These are phyloP conservation scores for Ispidina lecontei DNA, from an alignment of 2,797 vertebrate genomes.

Conservation along the genomic window DNA sequence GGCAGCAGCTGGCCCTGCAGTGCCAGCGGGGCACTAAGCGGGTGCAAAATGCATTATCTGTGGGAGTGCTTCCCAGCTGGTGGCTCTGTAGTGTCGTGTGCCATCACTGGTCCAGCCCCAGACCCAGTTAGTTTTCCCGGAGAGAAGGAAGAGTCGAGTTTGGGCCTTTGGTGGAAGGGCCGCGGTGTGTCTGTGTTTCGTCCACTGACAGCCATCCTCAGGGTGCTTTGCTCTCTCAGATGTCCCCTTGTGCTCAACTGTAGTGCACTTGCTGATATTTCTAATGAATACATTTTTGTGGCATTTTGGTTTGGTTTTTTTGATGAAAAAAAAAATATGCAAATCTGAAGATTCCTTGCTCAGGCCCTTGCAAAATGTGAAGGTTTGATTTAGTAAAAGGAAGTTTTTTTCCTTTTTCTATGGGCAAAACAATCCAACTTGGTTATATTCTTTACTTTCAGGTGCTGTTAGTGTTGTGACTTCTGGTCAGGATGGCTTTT, in stretches of 20 bases:
- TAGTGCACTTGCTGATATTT: neutral
- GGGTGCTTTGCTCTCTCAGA: neutral
- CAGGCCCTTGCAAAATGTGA: neutral
- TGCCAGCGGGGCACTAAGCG: neutral
- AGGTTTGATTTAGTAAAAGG: neutral
- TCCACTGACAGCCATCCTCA: neutral
- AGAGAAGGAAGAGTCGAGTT: neutral
- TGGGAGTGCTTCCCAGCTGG: neutral
- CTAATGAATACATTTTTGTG: neutral
- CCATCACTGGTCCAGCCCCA: neutral
- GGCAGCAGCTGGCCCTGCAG: neutral
- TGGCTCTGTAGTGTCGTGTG: neutral
- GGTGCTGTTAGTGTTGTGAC: neutral
- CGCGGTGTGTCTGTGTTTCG: accelerated
- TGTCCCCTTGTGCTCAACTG: accelerated
- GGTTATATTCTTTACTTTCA: neutral
- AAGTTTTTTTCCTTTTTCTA: neutral
- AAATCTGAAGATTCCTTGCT: neutral
- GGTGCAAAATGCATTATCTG: neutral
- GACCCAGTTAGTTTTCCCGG: neutral
- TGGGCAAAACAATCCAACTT: neutral
- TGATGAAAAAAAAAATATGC: neutral
- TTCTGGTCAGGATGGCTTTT: neutral
- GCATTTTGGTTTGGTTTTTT: neutral
- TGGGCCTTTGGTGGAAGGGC: neutral